Conservation (phyloP, 2,113 vertebrate species). For the Microcebus griseorufus region DNA sequence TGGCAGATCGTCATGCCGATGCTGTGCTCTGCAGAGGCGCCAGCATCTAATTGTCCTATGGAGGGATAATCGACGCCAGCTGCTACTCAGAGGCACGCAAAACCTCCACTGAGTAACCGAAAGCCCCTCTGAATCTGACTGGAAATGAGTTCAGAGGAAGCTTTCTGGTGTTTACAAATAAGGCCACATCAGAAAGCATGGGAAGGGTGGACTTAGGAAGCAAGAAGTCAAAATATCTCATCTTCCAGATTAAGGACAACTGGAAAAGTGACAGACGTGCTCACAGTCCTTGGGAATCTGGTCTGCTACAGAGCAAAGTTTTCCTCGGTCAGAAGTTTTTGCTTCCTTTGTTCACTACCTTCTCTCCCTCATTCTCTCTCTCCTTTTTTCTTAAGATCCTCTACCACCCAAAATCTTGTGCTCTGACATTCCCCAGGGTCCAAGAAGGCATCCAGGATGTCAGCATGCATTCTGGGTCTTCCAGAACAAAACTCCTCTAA, state of each 20-base stretch:
- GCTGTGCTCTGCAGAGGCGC: neutral
- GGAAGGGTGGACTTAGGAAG: neutral
- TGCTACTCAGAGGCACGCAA: neutral
- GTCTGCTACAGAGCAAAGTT: conserved; percentile 39
- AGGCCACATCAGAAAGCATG: neutral
- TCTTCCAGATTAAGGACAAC: conserved; percentile 30
- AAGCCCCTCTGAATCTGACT: neutral
- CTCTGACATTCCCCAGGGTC: neutral
- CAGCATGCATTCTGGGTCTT: neutral
- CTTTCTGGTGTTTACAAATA: neutral
- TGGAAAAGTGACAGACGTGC: neutral
- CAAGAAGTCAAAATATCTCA: conserved; percentile 58
- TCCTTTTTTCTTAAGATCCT: neutral
- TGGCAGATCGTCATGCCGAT: neutral
- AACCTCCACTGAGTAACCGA: neutral
- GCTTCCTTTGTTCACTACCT: neutral
- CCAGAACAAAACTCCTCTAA: neutral
- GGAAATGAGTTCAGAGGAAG: conserved; percentile 23
- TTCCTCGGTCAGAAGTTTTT: conserved; percentile 23
- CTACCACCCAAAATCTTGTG: neutral
- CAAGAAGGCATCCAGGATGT: neutral
- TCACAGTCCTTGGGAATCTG: conserved; percentile 31
- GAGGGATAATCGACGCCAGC: conserved; percentile 44
- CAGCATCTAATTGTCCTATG: neutral
- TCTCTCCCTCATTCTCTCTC: neutral